Percentiles rank a stretch among this genome's conserved stretches.
phyloP scores from a whole-genome alignment of 92 coral and sea anemone genomes.

The Micromussa lordhowensis region DNA sequence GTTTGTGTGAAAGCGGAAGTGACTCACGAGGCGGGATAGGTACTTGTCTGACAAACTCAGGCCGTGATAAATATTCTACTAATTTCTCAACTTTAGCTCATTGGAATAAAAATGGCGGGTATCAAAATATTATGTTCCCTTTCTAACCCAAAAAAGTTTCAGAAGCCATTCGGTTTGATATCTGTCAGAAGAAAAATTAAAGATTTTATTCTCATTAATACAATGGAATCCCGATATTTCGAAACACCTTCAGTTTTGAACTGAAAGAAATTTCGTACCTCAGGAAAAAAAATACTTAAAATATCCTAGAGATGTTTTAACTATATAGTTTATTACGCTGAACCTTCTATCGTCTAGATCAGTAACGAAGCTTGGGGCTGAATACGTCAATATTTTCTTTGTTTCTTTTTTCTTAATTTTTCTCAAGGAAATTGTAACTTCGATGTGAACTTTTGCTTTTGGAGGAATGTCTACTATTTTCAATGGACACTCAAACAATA shows the following conservation, averaged over 20 bases:
- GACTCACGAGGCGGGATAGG: not conserved
- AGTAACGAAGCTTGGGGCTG: not conserved
- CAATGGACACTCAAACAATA: constrained; percentile 30
- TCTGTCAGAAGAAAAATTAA: no score
- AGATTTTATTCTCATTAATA: no score
- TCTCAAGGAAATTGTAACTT: constrained; percentile 45
- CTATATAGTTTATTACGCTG: not conserved
- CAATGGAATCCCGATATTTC: no score
- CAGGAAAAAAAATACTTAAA: not conserved
- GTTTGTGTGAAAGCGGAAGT: not conserved
- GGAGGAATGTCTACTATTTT: constrained; percentile 29
- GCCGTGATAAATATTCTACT: not conserved
- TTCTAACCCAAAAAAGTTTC: no score
- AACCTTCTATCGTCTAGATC: no score
- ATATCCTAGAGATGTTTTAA: no score
- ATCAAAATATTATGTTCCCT: not conserved
- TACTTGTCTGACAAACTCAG: not conserved
- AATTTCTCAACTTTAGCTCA: no score
- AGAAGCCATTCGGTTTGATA: no score
- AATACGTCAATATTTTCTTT: not conserved
- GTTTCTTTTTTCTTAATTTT: no score
- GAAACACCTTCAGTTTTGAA: no score
- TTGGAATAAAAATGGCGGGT: no score
- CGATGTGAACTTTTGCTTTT: constrained; percentile 31
- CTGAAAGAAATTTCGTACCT: not conserved